Base-by-base conservation (phyloP, 2,888 invertebrate genomes). In the Luffia ferchaultella region DNA sequence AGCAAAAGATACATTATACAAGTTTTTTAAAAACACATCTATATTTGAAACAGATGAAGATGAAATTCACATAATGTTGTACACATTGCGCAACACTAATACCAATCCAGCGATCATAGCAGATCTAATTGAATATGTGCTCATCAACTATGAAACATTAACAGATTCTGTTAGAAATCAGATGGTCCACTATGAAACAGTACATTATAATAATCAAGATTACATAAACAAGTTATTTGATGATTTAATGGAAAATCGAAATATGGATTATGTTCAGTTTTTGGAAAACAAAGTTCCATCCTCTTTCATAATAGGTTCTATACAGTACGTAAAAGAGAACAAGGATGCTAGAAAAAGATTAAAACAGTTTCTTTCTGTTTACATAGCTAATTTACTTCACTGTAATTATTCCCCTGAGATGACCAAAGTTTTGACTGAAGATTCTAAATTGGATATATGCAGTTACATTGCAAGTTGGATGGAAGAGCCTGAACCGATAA, bases 31-130 rank as follows among this genome's bases (percentile, higher is more conserved):
- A 58, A 88, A 85, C 52, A 88, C 89, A 0, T 82, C 85, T 2
- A 77, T 91, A 55, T 93, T 93, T 64, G 88, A 89, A 62, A 85
- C 84, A 17, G 87, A 86, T 55, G 76, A 79, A 54, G 75, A 85
- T 51, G 92, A 93, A 73, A 86, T 91, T 43, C 86, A 89, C 63
- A 75, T 92, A 52, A 89, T 92, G 86, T 67, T 91, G 20, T 86
- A 89, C 58, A 65, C 79, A 1, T 58, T 83, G 60, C 65, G 78
- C n/a, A 72, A 75, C 55, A 60, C 70, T 20, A 69, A 67, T 59
- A 65, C 76, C 0, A 63, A 62, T 16, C 73, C 73, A 3, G 63
- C 72, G 40, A 48, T 78, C 16, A 66, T 84, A 20, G 68, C 68
- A 1, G 76, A 82, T 53, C 60, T 78, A 41, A 61, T 82, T 16